Base-by-base conservation (phyloP, 2,113 vertebrate species). In the Lampris megalopsis region DNA sequence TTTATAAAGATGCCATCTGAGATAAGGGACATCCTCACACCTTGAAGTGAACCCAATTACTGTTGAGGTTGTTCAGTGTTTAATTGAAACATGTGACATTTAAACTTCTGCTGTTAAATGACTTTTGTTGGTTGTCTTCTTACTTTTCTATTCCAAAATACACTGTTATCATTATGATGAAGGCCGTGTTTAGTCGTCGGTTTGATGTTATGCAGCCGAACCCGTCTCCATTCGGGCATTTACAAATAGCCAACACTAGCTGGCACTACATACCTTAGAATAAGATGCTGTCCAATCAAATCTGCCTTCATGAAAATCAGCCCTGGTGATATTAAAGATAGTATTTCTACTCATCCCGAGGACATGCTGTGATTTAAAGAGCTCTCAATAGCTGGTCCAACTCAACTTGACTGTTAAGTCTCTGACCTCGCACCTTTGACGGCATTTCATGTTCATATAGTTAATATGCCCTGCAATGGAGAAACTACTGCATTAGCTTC, bases 171-270 rank as follows among this genome's bases (percentile, higher is more conserved):
- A 24, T 24, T 24, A 24, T 24, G 24, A 24, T 24, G 24, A 24
- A 24, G 24, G 24, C 24, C 24, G 24, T 24, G 24, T 24, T 24
- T 24, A 24, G 24, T 24, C 24, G 24, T 24, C 24, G 24, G 24
- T 49, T 7, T 24, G 4, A 10, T 2, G 2, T 13, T 75, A 24
- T 36, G 56, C 37, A 74, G 5, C 4, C 6, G 41, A 9, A 40
- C 13, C 41, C 3, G 37, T 6, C 54, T 38, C 7, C 68, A 68
- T 45, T 6, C 50, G 49, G 61, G 53, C 60, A 81, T 6, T 81
- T 80, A 38, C 75, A 68, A 0, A 63, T 56, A 1, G 41, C 48
- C 1, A 82, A 64, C 89, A 88, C 86, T 85, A 86, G 90, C 58
- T 83, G 90, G 36, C 85, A 63, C 50, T 60, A 65, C 74, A 38